Evolutionary conservation across 1,140 invertebrate genomes (phyloP), one percentile per base, ranked within the genome.

Genomic region (Helicoverpa zea): DNA sequence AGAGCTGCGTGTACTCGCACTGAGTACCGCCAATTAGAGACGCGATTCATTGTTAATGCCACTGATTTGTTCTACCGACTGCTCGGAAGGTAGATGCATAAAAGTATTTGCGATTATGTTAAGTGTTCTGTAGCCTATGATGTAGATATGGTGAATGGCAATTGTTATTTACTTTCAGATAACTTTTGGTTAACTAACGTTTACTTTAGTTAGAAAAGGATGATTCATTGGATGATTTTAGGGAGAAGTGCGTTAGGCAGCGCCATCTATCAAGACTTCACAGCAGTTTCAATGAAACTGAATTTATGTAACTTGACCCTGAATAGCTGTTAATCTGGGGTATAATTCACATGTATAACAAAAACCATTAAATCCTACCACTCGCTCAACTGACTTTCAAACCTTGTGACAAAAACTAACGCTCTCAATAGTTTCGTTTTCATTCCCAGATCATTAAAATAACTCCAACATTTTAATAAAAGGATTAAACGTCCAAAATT

Each of bases 1-100:
- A 87, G 82, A 84, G 83, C 86, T 84, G 74, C 64, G 35, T 72
- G 30, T 64, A 30, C 66, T 23, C 10, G 47, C 30, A 12, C 18
- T 73, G 70, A 56, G 70, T 56, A 47, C 9, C 54, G 72, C 72
- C 72, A 74, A 74, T 74, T 74, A 74, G 72, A 43, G 51, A 23
- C 14, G 29, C 47, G 72, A 56, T 74, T 74, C 47, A 74, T 74
- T 58, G 72, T 59, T 74, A 59, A 74, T 74, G 72, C 68, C 49
- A 72, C 68, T 72, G 68, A 72, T 72, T 72, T 52, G 66, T 70
- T 52, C 68, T 10, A 5, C 16, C 13, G 18, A 5, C 35, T 43
- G 63, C 14, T 47, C n/a, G 61, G 30, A 64, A 47, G 14, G 13
- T 47, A 3, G 5, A 58, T 58, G 56, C 56, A n/a, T 14, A 10